These are phyloP conservation scores for Ceyx erithaca DNA, from an alignment of 2,797 vertebrate genomes.

Conservation along the genomic window DNA sequence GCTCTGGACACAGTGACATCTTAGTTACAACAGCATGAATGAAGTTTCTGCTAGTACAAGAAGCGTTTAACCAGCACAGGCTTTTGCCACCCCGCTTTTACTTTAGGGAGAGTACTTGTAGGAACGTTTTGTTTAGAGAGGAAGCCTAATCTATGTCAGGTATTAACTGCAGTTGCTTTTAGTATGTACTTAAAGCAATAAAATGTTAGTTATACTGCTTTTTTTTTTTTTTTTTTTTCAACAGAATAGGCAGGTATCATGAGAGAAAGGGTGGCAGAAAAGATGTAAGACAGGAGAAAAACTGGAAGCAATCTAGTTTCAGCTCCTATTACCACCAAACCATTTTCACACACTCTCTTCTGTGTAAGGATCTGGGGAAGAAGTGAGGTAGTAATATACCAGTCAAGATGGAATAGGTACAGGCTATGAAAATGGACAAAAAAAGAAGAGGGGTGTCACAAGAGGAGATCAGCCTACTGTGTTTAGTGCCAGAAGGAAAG, in stretches of 20 bases:
- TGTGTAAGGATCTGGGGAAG: background rate
- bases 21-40: background rate
- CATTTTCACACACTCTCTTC: background rate
- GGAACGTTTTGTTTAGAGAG: background rate
- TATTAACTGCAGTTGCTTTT: background rate
- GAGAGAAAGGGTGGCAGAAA: background rate
- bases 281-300: background rate
- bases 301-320: background rate
- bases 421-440: background rate
- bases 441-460: background rate
- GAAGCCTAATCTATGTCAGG: background rate
- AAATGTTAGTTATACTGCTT: background rate
- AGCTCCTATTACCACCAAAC: background rate
- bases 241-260: background rate
- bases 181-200: background rate
- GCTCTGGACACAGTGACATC: background rate
- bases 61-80: background rate
- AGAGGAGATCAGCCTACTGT: background rate
- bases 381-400: background rate
- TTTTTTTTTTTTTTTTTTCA: background rate
- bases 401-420: background rate
- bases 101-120: background rate
- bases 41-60: background rate
- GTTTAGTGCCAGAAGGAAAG: background rate
- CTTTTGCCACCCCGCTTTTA: background rate